Conservation (phyloP, 2,797 vertebrate genomes). For the Mus minutoides region DNA sequence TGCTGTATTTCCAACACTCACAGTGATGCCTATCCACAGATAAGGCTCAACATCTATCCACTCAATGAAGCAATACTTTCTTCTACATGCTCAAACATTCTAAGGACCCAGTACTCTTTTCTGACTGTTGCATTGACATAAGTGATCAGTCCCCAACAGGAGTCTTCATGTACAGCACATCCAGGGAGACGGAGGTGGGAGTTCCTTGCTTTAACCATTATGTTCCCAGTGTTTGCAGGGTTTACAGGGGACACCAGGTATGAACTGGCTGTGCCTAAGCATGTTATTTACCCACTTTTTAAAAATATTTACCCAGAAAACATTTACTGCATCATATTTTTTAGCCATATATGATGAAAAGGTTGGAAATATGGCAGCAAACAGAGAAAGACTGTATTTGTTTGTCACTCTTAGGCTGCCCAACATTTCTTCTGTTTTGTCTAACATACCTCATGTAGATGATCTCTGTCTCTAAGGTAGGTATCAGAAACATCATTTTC, state of each 20-base stretch:
- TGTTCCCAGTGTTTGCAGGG: not conserved
- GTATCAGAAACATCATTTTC: not conserved
- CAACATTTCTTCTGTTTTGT: not conserved
- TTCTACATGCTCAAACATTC: not conserved
- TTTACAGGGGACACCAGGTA: not conserved
- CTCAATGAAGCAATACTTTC: not conserved
- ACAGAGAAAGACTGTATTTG: not conserved
- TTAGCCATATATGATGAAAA: not conserved
- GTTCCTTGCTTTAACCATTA: constrained; percentile 8
- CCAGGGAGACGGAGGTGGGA: not conserved
- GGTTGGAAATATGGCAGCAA: not conserved
- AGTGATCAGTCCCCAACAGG: not conserved
- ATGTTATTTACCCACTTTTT: not conserved
- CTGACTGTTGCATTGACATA: not conserved
- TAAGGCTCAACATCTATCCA: not conserved
- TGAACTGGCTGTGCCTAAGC: not conserved
- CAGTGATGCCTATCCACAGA: not conserved
- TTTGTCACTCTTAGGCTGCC: not conserved
- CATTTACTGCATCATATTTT: not conserved
- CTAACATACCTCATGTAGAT: not conserved
- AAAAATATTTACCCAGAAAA: not conserved
- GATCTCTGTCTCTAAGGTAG: not conserved
- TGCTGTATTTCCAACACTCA: not conserved
- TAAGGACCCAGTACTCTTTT: not conserved
- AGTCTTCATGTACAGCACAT: not conserved